phyloP scores from a whole-genome alignment of 2,113 vertebrate genomes.

The Enhydra lutris region DNA sequence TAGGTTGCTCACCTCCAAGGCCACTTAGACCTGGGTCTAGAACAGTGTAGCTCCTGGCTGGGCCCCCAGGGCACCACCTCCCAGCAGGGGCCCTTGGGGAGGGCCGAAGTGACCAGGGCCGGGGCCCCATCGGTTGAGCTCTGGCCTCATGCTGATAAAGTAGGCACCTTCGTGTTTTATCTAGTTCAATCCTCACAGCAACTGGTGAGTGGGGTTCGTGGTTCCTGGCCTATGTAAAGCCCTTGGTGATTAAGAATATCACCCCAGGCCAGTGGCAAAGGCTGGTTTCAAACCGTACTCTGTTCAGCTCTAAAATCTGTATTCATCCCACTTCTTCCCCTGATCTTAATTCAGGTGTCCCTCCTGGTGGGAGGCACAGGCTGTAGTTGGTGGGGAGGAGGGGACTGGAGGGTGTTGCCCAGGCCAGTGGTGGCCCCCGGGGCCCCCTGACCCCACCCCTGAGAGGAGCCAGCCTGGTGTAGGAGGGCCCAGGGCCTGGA shows the following conservation, averaged over 20 bases:
- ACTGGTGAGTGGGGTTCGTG: rapidly evolving
- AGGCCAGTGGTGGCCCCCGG: not conserved
- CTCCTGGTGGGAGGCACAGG: not conserved
- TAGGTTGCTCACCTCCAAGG: not conserved
- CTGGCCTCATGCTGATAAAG: not conserved
- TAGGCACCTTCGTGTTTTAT: too few relatives aligned
- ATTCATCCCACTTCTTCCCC: not conserved
- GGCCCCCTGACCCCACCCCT: not conserved
- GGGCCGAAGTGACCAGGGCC: not conserved
- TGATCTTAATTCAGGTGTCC: not conserved
- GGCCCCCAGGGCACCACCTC: not conserved
- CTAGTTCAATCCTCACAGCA: not conserved
- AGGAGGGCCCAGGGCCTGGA: not conserved
- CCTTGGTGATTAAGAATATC: not conserved
- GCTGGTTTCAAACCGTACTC: not conserved
- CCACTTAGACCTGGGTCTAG: not conserved
- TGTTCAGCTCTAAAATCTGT: not conserved
- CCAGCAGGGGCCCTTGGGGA: not conserved
- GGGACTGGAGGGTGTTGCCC: not conserved
- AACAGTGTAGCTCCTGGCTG: not conserved
- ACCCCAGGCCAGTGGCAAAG: not conserved
- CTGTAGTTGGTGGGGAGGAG: not conserved
- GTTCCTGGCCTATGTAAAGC: too few relatives aligned
- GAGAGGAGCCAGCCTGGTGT: not conserved
- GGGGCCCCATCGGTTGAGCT: not conserved